Base-by-base conservation (phyloP, 92 coral and sea anemone species). In the Actinostola sp. region DNA sequence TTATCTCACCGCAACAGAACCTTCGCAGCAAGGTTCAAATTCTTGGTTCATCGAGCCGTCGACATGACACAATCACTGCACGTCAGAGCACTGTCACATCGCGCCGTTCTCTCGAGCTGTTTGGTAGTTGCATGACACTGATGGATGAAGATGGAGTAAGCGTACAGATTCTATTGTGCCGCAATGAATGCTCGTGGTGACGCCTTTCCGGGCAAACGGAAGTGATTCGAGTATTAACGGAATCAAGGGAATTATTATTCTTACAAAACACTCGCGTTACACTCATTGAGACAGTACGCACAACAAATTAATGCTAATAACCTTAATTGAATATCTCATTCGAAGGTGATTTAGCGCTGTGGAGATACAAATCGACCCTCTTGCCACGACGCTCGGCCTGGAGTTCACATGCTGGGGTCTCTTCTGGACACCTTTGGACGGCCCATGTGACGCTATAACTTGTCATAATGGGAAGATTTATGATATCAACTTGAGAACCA, bases 191-290 rank as follows among this genome's bases (percentile, higher is more conserved):
- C 42, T 8, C 14, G 15, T 52, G 74, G 61, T 31, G 48, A 68
- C 74, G 74, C 74, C 74, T 68, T 68, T 68, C 74, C 74, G 74
- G 74, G 26, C 61, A 45, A 25, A 31, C 74, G 74, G 74, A 68
- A 68, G 74, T 68, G 74, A 50, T 68, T 68, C 29, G 61, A 68
- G 74, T 51, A 56, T 68, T 68, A 68, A 48, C 45, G 62, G 74
- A 68, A 41, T 68, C 49, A 68, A 68, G 74, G 29, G 74, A 49
- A 67, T 57, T 28, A 68, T 39, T 31, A 68, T 45, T 68, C 56
- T 43, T 66, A 50, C 62, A 68, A 14, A 68, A 6, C 31, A 15
- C 45, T 33, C 57, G 57, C 27, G 28, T 26, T 27, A 30, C 36
- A 57, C 63, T 30, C 36, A 57, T 57, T 57, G 38, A 57, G 13